These are phyloP conservation scores for Caranx melampygus DNA, from an alignment of 2,113 vertebrate genomes.

Conservation along the genomic window DNA sequence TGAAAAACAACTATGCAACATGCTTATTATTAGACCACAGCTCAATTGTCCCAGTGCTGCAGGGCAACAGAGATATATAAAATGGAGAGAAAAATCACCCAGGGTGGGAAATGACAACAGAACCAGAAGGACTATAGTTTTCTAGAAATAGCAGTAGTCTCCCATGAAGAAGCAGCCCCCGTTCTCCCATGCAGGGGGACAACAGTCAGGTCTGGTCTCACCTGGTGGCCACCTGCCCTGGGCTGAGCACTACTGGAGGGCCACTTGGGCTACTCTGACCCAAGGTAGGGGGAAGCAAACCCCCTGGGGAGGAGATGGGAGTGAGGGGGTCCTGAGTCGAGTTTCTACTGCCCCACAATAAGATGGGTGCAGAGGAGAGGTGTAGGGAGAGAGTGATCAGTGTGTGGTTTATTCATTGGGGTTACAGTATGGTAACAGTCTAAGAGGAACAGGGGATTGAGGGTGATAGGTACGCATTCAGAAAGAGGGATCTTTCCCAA, in stretches of 20 bases:
- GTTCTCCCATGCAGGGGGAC: conserved; percentile 59
- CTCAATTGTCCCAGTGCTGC: conserved; percentile 21
- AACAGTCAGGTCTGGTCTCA: conserved; percentile 80
- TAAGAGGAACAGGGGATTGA: conserved; percentile 18
- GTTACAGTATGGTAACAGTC: conserved; percentile 15
- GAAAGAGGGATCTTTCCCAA: conserved; percentile 42
- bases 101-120: conserved; percentile 8
- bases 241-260: conserved; percentile 87
- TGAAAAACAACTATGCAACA: conserved; percentile 26
- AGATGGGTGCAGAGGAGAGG: conserved; percentile 59
- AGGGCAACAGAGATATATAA: conserved; percentile 26
- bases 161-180: conserved; percentile 63
- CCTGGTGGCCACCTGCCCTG: conserved; percentile 88
- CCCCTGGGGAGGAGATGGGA: conserved; percentile 86
- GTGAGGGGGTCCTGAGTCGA: conserved; percentile 91
- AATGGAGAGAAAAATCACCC: conserved; percentile 34
- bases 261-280: conserved; percentile 86
- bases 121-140: conserved; percentile 29
- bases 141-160: conserved; percentile 45
- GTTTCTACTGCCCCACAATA: conserved; percentile 85
- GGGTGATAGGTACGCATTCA: conserved; percentile 27
- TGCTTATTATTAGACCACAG: conserved; percentile 39
- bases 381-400: conserved; percentile 64
- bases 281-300: conserved; percentile 87
- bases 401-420: conserved; percentile 26